Evolutionary conservation across 1,140 invertebrate species (phyloP).

Genomic region (Hestina assimilis): DNA sequence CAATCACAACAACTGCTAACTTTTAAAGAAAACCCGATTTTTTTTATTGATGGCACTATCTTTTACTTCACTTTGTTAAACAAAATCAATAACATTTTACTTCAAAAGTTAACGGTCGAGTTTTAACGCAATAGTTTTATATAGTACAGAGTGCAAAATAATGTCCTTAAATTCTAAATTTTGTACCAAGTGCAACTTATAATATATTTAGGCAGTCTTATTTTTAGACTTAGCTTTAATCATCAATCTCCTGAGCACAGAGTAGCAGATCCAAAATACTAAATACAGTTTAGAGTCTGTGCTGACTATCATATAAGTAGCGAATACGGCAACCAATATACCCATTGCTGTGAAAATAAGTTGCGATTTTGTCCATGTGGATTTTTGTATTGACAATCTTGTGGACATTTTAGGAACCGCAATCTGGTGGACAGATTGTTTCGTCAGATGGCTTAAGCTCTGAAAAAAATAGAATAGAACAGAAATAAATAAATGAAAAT

Average conservation of each 20-base stretch:
- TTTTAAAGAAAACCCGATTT: no score
- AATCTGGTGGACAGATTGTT: slow-evolving; percentile 29
- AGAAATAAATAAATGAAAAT: not conserved
- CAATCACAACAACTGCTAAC: no score
- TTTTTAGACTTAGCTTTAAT: slow-evolving; percentile 40
- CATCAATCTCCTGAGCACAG: slow-evolving; percentile 56
- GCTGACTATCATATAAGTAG: slow-evolving; percentile 58
- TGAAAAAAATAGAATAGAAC: slow-evolving; percentile 9
- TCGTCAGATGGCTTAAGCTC: slow-evolving; percentile 18
- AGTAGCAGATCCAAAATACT: slow-evolving; percentile 61
- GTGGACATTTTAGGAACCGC: slow-evolving; percentile 37
- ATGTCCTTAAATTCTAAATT: no score
- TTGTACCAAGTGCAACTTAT: not conserved
- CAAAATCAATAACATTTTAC: no score
- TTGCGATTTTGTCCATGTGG: slow-evolving; percentile 19
- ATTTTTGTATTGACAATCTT: slow-evolving; percentile 42
- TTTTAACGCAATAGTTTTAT: no score
- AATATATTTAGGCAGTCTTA: slow-evolving; percentile 27
- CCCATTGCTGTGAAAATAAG: slow-evolving; percentile 50
- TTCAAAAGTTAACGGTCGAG: no score
- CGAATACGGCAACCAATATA: slow-evolving; percentile 51
- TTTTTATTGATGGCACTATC: no score
- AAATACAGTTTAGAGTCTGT: slow-evolving; percentile 61
- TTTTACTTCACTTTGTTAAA: no score
- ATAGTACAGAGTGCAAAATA: not conserved